phyloP scores from a whole-genome alignment of 2,888 invertebrate genomes.

The Serrognathus titanus region DNA sequence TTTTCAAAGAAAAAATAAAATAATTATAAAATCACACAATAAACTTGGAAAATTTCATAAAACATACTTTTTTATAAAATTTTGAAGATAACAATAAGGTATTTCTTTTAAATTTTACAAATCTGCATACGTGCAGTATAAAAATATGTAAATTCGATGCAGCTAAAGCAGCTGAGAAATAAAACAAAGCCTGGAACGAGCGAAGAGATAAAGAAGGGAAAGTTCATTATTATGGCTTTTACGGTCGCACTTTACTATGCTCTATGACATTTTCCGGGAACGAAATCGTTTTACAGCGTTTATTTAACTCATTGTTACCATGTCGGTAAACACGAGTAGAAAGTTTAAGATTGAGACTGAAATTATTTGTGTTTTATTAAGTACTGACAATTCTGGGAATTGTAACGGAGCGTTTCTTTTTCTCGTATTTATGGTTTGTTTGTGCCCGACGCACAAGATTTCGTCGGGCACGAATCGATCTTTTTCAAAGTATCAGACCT shows the following conservation, averaged over 20 bases:
- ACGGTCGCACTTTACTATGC: conserved; percentile 24
- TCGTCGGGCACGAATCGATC: no score
- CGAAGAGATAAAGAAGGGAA: conserved; percentile 26
- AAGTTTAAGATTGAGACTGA: conserved; percentile 3
- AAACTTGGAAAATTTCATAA: no score
- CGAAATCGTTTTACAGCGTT: conserved; percentile 9
- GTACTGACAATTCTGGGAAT: not conserved
- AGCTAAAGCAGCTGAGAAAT: no score
- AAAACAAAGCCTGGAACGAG: conserved; percentile 8
- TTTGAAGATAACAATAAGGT: not conserved
- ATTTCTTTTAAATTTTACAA: not conserved
- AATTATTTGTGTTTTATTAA: not conserved
- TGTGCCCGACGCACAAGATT: no score
- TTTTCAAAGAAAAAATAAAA: no score
- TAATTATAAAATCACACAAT: no score
- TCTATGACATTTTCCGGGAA: conserved; percentile 12
- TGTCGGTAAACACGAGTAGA: conserved; percentile 7
- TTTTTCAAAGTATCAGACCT: no score
- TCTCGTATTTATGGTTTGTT: no score
- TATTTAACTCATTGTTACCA: conserved; percentile 14
- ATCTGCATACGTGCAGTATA: not conserved
- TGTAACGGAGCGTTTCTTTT: not conserved
- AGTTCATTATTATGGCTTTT: conserved; percentile 26
- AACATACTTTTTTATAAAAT: no score
- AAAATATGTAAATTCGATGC: not conserved